Evolutionary conservation across 2,113 vertebrate species (phyloP).

Genomic region (rabbit (Oryctolagus cuniculus)): DNA sequence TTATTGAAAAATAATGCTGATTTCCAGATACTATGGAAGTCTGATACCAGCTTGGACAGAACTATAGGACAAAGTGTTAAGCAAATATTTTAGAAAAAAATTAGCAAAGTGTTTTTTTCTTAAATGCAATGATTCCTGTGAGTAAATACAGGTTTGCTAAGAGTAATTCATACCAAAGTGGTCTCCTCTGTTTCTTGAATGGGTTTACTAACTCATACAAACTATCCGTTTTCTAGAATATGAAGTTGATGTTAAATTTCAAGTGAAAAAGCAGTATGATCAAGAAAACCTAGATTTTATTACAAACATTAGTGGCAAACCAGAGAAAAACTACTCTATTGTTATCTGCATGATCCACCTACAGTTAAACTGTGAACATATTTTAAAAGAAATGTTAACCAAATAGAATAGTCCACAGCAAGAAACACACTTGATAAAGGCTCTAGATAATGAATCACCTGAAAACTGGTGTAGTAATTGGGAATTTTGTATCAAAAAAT

Average conservation of each 20-base stretch:
- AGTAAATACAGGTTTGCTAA: background rate
- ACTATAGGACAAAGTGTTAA: background rate
- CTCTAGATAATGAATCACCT: background rate
- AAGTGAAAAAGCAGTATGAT: background rate
- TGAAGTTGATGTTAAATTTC: background rate
- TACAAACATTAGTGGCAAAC: background rate
- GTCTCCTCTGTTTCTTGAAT: background rate
- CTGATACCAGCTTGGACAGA: background rate
- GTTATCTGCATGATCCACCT: background rate
- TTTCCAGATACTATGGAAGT: background rate
- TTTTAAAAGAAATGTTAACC: constrained; percentile 29
- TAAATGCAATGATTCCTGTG: background rate
- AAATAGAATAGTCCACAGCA: background rate
- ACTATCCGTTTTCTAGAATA: background rate
- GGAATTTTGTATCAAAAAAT: background rate
- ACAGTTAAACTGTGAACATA: background rate
- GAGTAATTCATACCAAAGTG: background rate
- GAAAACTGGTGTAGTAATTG: background rate
- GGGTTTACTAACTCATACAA: background rate
- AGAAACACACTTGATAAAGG: background rate
- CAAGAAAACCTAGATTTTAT: constrained; percentile 7
- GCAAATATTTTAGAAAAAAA: background rate
- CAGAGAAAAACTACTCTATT: background rate
- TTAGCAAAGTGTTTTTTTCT: background rate
- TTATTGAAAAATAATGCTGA: background rate